Conservation (phyloP, 2,888 invertebrate species). For the Apotomis turbidana region DNA sequence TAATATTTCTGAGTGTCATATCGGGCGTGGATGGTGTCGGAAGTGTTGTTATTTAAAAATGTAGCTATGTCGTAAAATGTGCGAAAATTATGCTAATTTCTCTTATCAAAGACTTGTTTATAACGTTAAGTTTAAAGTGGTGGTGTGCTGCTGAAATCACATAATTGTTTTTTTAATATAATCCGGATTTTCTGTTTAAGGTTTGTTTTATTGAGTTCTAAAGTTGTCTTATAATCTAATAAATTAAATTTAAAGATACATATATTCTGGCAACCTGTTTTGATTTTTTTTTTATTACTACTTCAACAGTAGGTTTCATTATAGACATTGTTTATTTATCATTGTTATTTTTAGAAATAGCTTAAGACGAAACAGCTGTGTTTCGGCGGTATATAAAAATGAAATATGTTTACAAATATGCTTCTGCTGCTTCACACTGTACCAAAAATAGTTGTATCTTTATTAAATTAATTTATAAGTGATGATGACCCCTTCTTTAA, state of each 20-base stretch:
- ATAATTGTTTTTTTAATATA: slow-evolving; percentile 45
- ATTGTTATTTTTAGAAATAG: not conserved
- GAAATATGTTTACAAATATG: not conserved
- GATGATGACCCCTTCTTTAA: too few species aligned
- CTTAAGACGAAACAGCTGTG: slow-evolving; percentile 1
- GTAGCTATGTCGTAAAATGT: slow-evolving; percentile 64
- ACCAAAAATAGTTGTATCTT: too few species aligned
- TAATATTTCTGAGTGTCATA: slow-evolving; percentile 53
- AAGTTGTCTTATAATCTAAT: slow-evolving; percentile 18
- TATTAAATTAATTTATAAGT: too few species aligned
- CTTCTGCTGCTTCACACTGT: too few species aligned
- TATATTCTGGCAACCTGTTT: not conserved
- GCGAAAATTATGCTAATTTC: slow-evolving; percentile 57
- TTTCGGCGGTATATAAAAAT: slow-evolving; percentile 1
- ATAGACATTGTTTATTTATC: slow-evolving; percentile 6
- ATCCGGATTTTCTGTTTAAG: slow-evolving; percentile 29
- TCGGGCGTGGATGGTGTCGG: slow-evolving; percentile 55
- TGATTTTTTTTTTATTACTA: not conserved
- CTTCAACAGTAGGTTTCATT: not conserved
- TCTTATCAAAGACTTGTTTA: slow-evolving; percentile 51
- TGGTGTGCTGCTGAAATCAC: slow-evolving; percentile 58
- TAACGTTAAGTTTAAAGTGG: slow-evolving; percentile 55
- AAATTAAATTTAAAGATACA: slow-evolving; percentile 1
- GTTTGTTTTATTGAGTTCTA: slow-evolving; percentile 29
- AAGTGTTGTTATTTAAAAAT: slow-evolving; percentile 66